phyloP scores from a whole-genome alignment of 2,888 invertebrate species.

The Dryadula phaetusa region DNA sequence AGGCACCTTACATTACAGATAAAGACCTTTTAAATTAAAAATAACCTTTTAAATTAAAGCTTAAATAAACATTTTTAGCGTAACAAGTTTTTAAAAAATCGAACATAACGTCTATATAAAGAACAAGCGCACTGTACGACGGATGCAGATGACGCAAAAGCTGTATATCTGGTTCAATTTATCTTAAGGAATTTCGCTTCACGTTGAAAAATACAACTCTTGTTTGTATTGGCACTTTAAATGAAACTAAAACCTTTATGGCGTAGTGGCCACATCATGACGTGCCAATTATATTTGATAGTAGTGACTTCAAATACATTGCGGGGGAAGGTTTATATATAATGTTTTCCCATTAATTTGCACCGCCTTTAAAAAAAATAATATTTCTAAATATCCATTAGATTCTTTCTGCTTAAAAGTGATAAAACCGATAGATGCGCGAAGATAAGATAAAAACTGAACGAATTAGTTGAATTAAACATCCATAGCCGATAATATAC shows the following conservation, averaged over 20 bases:
- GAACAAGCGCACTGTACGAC: slow-evolving; percentile 2
- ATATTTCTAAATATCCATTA: no score
- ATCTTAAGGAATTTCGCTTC: not conserved
- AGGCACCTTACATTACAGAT: no score
- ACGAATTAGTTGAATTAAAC: no score
- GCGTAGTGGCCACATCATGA: not conserved
- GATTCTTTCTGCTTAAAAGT: no score
- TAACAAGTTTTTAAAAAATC: slow-evolving; percentile 1
- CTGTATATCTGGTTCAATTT: slow-evolving; percentile 13
- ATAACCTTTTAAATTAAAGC: no score
- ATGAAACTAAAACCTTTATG: not conserved
- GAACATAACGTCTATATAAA: slow-evolving; percentile 11
- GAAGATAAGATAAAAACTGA: no score
- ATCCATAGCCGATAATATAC: no score
- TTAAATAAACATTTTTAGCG: not conserved
- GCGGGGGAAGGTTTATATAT: no score
- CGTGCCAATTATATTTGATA: not conserved
- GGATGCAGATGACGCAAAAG: slow-evolving; percentile 27
- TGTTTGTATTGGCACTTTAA: not conserved
- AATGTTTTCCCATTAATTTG: no score
- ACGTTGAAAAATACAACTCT: slow-evolving; percentile 4
- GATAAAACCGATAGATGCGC: no score
- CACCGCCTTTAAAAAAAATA: no score
- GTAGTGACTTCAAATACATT: not conserved
- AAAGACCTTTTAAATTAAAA: no score